A percentile compares a stretch with the other conserved stretches of the same genome.
phyloP scores from a whole-genome alignment of 2,113 vertebrate species.

The Rousettus leschenaultii region DNA sequence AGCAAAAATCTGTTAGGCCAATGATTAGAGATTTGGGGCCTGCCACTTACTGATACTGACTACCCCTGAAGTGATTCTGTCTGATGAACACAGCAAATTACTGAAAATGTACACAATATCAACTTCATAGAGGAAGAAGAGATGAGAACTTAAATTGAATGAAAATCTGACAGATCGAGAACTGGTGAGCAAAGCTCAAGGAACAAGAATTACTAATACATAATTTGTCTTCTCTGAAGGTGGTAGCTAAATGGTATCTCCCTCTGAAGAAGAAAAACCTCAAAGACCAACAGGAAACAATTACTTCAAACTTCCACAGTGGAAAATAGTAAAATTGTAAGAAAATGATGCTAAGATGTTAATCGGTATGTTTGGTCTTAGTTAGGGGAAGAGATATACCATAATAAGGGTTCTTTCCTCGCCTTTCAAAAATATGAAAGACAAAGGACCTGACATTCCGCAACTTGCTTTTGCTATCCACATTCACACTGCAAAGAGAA shows the following conservation, averaged over 20 bases:
- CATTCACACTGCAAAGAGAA: not conserved
- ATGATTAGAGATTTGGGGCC: not conserved
- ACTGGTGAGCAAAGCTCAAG: not conserved
- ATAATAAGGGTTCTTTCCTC: not conserved
- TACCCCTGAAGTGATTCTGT: not conserved
- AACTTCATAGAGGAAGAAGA: not conserved
- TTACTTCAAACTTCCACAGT: not conserved
- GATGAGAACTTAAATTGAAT: not conserved
- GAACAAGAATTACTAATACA: not conserved
- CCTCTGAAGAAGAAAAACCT: slow-evolving; percentile 28
- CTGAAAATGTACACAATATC: not conserved
- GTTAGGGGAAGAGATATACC: not conserved
- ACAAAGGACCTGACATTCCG: not conserved
- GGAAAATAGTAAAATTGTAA: not conserved
- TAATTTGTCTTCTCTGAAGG: slow-evolving; percentile 33
- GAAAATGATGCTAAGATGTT: not conserved
- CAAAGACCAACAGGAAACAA: not conserved
- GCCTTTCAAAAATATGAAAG: not conserved
- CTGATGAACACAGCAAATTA: not conserved
- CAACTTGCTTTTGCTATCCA: not conserved
- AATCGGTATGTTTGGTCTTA: not conserved
- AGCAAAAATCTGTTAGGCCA: not conserved
- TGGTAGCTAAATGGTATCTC: not conserved
- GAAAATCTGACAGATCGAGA: not conserved
- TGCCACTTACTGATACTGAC: not conserved